Base-by-base conservation (phyloP, 2,113 vertebrate genomes). In the Pseudopodoces humilis region DNA sequence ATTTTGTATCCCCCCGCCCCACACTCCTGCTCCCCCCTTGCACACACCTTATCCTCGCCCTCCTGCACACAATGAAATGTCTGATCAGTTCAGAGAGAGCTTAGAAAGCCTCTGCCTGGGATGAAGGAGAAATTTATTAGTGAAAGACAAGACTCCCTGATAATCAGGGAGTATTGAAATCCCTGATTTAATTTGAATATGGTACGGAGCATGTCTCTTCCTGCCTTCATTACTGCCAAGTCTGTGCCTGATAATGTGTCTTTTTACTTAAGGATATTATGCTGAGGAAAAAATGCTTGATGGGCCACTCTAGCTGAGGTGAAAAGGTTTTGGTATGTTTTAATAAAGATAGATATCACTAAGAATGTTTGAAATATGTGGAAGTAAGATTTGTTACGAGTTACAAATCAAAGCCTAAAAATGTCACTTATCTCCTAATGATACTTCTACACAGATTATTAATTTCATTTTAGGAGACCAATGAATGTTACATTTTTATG, bases 391-490 rank as follows among this genome's bases (percentile, higher is more conserved):
- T 98, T 98, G 97, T 97, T 97, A 95, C 94, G 96, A 96, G 97
- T 98, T 98, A 98, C 98, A 98, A 98, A 98, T 98, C 98, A 98
- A 97, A 98, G 97, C 97, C 98, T 96, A 97, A 97, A 96, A 98
- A 98, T 97, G 97, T 98, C 98, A 98, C 98, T 98, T 98, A 98
- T 96, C 97, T 97, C 96, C 95, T 98, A 98, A 98, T 98, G 98
- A 98, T 97, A 98, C 97, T 98, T 98, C 97, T 98, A 96, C 97
- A 98, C 98, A 98, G 98, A 98, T 98, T 98, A 98, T 98, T 98
- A 98, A 98, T 98, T 98, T 98, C 98, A 97, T 98, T 98, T 98
- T 97, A 98, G 98, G 96, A 98, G 97, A 98, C 97, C 98, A 98
- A 98, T 98, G 98, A 98, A 98, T 98, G 97, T 98, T 98, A 97